A percentile compares a stretch with the other conserved stretches of the same genome.
Conservation (phyloP, 2,797 vertebrate species). For the Buphagus erythrorhynchus region DNA sequence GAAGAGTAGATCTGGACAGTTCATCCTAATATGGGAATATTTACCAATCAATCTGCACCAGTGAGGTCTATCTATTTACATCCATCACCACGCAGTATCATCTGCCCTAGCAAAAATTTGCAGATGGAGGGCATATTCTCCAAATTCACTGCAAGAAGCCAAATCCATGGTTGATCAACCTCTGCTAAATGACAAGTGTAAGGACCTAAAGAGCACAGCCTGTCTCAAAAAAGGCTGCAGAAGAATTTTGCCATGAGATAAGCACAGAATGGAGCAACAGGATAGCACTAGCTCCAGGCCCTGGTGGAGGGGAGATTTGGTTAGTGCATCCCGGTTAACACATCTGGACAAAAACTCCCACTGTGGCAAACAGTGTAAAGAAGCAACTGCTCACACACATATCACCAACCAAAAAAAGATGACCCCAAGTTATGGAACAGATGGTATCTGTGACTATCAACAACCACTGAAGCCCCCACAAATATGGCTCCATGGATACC, state of each 20-base stretch:
- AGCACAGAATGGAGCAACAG: neutral
- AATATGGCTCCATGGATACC: neutral
- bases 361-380: neutral
- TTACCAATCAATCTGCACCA: neutral
- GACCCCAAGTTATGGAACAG: neutral
- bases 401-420: neutral
- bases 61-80: neutral
- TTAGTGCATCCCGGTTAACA: neutral
- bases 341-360: neutral
- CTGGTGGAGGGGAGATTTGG: neutral
- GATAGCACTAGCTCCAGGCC: neutral
- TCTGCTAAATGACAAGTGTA: neutral
- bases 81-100: too few relatives aligned
- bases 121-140: neutral
- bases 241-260: neutral
- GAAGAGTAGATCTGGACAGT: neutral
- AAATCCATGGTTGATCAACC: neutral
- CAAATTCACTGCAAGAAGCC: neutral
- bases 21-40: neutral
- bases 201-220: neutral
- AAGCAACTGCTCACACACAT: neutral
- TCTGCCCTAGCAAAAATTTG: accelerated
- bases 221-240: neutral
- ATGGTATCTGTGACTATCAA: neutral
- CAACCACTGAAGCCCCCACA: neutral